phyloP scores from a whole-genome alignment of 2,797 vertebrate genomes.

The Mus minutoides region DNA sequence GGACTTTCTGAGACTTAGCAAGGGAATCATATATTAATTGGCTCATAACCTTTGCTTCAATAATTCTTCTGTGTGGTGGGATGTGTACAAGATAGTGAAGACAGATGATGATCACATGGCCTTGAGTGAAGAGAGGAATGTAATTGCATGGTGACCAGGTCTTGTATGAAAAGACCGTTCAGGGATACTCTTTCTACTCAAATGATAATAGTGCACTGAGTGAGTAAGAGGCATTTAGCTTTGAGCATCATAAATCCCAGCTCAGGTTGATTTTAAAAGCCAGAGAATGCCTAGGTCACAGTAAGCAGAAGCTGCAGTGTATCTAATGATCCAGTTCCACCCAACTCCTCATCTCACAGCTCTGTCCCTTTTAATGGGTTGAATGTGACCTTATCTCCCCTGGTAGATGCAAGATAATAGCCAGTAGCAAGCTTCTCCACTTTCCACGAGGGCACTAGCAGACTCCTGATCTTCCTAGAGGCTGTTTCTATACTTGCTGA shows the following conservation, averaged over 20 bases:
- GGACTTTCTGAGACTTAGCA: not conserved
- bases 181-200: not conserved
- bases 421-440: not conserved
- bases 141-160: not conserved
- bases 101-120: not conserved
- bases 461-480: not conserved
- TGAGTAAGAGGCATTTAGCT: not conserved
- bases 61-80: not conserved
- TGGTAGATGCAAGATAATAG: not conserved
- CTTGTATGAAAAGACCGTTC: not conserved
- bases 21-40: not conserved
- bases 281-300: not conserved
- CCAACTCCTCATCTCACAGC: not conserved
- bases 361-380: not conserved
- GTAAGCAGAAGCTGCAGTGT: not conserved
- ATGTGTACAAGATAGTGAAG: not conserved
- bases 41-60: not conserved
- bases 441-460: not conserved
- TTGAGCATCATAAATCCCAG: not conserved
- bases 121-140: not conserved
- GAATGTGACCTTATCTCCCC: not conserved
- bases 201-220: not conserved
- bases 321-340: not conserved
- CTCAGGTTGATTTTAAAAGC: not conserved
- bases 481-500: not conserved